phyloP scores from a whole-genome alignment of 2,113 vertebrate genomes.

The Himantopus leucocephalus region DNA sequence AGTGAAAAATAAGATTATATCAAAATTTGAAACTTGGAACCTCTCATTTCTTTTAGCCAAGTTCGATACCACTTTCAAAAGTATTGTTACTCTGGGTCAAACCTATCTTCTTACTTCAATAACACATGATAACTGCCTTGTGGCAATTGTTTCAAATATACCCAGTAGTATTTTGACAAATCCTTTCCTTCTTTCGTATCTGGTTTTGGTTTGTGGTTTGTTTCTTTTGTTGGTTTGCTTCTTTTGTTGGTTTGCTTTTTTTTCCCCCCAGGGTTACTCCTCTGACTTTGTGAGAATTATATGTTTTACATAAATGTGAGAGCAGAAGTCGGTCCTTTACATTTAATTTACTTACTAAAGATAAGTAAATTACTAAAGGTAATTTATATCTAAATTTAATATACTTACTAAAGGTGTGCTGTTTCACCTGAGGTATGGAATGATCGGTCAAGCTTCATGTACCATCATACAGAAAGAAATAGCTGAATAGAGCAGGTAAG shows the following conservation, averaged over 20 bases:
- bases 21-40: not conserved
- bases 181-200: not conserved
- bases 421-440: not conserved
- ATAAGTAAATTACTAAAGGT: not conserved
- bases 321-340: not conserved
- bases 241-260: not conserved
- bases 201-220: not conserved
- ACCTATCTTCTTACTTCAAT: not conserved
- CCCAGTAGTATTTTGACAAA: not conserved
- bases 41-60: not conserved
- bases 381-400: not conserved
- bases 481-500: not conserved
- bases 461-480: not conserved
- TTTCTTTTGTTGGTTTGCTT: too few relatives aligned
- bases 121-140: not conserved
- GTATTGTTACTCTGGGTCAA: not conserved
- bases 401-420: not conserved
- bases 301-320: not conserved
- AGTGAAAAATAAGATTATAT: accelerated
- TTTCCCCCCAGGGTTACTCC: not conserved
- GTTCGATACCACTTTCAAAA: not conserved
- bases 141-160: not conserved
- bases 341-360: not conserved
- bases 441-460: not conserved
- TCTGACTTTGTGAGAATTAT: not conserved